Evolutionary conservation across 2,797 vertebrate genomes (phyloP).

Genomic region (Gallinago nigripennis): DNA sequence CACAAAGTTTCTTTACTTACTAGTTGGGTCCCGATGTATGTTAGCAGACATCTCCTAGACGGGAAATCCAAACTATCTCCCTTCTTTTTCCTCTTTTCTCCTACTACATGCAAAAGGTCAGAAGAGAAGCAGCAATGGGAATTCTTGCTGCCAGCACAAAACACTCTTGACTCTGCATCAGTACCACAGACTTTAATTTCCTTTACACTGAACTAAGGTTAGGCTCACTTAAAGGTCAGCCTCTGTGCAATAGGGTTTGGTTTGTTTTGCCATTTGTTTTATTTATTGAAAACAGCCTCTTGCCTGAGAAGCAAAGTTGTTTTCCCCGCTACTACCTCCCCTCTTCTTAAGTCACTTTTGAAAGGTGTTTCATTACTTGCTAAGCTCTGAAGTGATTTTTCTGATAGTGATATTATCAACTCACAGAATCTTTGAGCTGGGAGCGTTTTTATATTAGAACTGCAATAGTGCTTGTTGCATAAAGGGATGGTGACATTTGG

Average conservation of each 20-base stretch:
- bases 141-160: constrained; percentile 52
- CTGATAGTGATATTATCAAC: constrained; percentile 38
- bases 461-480: background rate
- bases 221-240: constrained; percentile 56
- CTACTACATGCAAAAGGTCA: constrained; percentile 46
- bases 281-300: constrained; percentile 55
- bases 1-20: constrained; percentile 9
- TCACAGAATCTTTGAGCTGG: constrained; percentile 26
- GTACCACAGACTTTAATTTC: constrained; percentile 57
- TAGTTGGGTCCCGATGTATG: background rate
- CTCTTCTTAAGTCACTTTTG: constrained; percentile 36
- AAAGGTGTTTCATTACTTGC: constrained; percentile 62
- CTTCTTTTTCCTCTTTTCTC: background rate
- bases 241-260: constrained; percentile 29
- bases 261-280: constrained; percentile 50
- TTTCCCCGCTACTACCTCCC: constrained; percentile 5
- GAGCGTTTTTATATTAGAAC: background rate
- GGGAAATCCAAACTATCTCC: background rate
- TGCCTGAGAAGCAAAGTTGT: background rate
- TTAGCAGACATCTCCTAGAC: background rate
- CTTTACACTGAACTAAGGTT: constrained; percentile 52
- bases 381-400: constrained; percentile 54
- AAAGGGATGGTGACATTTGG: constrained; percentile 25
- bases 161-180: constrained; percentile 36
- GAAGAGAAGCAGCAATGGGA: constrained; percentile 37